Base-by-base conservation (phyloP, 2,888 invertebrate species). In the Cheilosia grossa region DNA sequence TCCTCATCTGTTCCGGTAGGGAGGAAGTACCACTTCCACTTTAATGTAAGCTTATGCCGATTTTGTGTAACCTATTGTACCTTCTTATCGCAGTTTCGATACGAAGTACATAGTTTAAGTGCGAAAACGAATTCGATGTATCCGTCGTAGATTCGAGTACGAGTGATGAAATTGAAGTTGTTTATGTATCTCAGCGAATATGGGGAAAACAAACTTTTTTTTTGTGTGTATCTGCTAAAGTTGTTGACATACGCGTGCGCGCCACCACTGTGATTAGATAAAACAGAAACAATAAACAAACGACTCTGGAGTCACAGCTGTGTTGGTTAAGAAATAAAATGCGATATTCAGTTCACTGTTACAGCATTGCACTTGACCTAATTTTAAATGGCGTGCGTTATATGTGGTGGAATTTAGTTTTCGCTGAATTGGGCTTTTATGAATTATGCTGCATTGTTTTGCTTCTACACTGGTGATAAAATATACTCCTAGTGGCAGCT, bases 351-450 rank as follows among this genome's bases (percentile, higher is more conserved):
- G 42, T 61, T 72, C 61, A 72, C 15, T 61, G 42, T 24, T 15
- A 40, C 30, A 27, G 30, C 40, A 42, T 51, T 51, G 51, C n/a
- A 51, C 51, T 72, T 72, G 51, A 72, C 72, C 72, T 72, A 27
- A 59, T 53, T 72, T 51, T 13, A 27, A 51, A 27, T 40, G 27
- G 40, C 30, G 40, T 51, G 56, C 56, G 17, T 24, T 72, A n/a
- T n/a, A n/a, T n/a, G 42, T 53, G 51, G 53, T 51, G 15, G 21
- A 51, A 61, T 19, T 58, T 70, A 24, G 7, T 58, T 15, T 17
- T 33, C 42, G 17, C 15, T 33, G 4, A n/a, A n/a, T 15, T 47
- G 19, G 15, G 13, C 21, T 10, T 42, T 2, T 19, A 47, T 19
- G 15, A 15, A 13, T 27, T 19, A 21, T 19, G 19, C 19, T 58